phyloP scores from a whole-genome alignment of 2,113 vertebrate species.

The Genyomyrus donnyi region DNA sequence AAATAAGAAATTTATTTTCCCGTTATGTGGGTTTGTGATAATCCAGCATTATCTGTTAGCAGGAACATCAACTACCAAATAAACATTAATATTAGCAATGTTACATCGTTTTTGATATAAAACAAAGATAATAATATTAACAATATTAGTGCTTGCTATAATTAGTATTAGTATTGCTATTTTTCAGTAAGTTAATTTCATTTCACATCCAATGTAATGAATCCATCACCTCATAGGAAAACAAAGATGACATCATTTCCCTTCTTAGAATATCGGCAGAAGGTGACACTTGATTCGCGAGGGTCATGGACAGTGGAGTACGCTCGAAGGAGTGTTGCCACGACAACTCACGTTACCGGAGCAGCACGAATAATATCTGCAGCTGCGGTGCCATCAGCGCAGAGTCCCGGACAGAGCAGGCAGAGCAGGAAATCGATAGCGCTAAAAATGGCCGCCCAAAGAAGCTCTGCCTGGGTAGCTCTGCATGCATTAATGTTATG shows the following conservation, averaged over 20 bases:
- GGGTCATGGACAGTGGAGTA: slow-evolving; percentile 7
- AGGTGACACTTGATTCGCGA: slow-evolving; percentile 14
- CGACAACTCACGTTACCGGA: slow-evolving; percentile 11
- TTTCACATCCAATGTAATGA: neutral
- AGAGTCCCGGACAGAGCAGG: neutral
- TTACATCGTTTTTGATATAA: neutral
- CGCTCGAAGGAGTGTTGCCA: neutral
- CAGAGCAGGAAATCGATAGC: neutral
- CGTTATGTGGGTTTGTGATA: neutral
- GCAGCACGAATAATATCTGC: neutral
- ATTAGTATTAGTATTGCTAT: neutral
- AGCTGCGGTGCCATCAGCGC: neutral
- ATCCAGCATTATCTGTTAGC: neutral
- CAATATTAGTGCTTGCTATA: neutral
- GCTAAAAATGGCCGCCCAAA: neutral
- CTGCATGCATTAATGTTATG: neutral
- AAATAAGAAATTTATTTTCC: neutral
- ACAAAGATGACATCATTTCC: neutral
- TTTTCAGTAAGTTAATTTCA: neutral
- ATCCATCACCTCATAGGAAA: slow-evolving; percentile 6
- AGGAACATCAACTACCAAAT: neutral
- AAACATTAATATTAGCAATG: neutral
- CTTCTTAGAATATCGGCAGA: neutral
- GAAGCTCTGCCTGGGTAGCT: neutral
- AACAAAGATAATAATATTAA: neutral